Evolutionary conservation across 2,888 invertebrate species (phyloP).

Genomic region (Tromatobia lineatoria): DNA sequence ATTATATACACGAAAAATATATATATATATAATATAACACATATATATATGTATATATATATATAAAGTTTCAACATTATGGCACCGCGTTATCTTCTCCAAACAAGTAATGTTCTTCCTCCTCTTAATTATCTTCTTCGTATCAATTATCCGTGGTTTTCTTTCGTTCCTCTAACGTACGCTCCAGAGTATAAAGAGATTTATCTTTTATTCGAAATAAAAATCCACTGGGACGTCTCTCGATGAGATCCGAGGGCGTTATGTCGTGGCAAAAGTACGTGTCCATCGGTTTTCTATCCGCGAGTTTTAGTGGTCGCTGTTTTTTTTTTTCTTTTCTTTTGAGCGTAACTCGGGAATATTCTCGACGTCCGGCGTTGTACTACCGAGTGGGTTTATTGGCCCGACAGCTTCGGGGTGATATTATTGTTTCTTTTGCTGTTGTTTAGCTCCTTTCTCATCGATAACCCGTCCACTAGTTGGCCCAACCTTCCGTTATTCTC

Average conservation of each 20-base stretch:
- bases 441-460: slow-evolving; percentile 1
- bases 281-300: slow-evolving; percentile 57
- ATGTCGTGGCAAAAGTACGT: slow-evolving; percentile 37
- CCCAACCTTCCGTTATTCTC: slow-evolving; percentile 96
- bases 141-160: slow-evolving; percentile 1
- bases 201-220: slow-evolving; percentile 29
- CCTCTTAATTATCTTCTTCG: neutral
- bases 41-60: slow-evolving; percentile 78
- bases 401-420: neutral
- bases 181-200: slow-evolving; percentile 77
- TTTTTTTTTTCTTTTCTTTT: neutral
- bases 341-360: slow-evolving; percentile 6
- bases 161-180: slow-evolving; percentile 65
- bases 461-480: slow-evolving; percentile 88
- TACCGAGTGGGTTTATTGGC: neutral
- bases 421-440: neutral
- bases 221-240: slow-evolving; percentile 46
- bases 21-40: slow-evolving; percentile 74
- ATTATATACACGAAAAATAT: slow-evolving; percentile 83
- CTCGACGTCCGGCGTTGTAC: slow-evolving; percentile 21
- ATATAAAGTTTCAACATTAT: slow-evolving; percentile 84
- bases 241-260: slow-evolving; percentile 41
- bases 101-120: slow-evolving; percentile 57
- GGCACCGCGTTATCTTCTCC: slow-evolving; percentile 81
- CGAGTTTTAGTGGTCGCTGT: slow-evolving; percentile 55